Conservation (phyloP, 2,888 invertebrate species). For the Drosophila helvetica region DNA sequence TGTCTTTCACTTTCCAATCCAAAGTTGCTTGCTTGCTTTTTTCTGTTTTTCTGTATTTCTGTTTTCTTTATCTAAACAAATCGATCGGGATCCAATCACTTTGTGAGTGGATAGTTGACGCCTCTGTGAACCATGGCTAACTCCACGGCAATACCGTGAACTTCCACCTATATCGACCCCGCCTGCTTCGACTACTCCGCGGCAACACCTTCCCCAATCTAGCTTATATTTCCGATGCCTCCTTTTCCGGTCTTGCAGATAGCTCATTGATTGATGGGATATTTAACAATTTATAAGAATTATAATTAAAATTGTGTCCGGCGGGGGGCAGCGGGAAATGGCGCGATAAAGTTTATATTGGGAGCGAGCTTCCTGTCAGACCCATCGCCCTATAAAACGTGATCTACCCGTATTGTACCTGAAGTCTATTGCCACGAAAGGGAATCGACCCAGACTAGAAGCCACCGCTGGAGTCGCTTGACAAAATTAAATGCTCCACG, state of each 20-base stretch:
- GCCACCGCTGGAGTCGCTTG: slow-evolving; percentile 54
- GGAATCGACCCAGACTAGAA: slow-evolving; percentile 7
- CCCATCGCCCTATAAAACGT: slow-evolving; percentile 63
- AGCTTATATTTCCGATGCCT: slow-evolving; percentile 9
- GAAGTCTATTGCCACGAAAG: slow-evolving; percentile 3
- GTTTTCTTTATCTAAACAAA: slow-evolving; percentile 49
- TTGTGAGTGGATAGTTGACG: slow-evolving; percentile 74
- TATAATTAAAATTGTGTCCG: slow-evolving; percentile 44
- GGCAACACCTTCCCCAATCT: not conserved
- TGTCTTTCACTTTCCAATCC: slow-evolving; percentile 46
- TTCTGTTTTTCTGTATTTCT: slow-evolving; percentile 39
- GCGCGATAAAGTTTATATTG: slow-evolving; percentile 79
- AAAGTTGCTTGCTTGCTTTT: slow-evolving; percentile 1
- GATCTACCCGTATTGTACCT: slow-evolving; percentile 29
- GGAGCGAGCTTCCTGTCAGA: slow-evolving; percentile 53
- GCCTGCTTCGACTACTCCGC: no score
- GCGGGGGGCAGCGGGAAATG: slow-evolving; percentile 52
- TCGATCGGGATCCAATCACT: slow-evolving; percentile 57
- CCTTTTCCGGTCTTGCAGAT: slow-evolving; percentile 50
- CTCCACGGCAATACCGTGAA: slow-evolving; percentile 6
- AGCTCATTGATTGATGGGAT: slow-evolving; percentile 54
- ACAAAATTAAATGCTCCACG: slow-evolving; percentile 76
- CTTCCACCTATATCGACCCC: not conserved
- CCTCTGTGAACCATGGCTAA: slow-evolving; percentile 53
- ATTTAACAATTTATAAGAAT: slow-evolving; percentile 29